These are phyloP conservation scores for Piezodorus guildinii DNA, from an alignment of 1,140 invertebrate species.

Conservation along the genomic window DNA sequence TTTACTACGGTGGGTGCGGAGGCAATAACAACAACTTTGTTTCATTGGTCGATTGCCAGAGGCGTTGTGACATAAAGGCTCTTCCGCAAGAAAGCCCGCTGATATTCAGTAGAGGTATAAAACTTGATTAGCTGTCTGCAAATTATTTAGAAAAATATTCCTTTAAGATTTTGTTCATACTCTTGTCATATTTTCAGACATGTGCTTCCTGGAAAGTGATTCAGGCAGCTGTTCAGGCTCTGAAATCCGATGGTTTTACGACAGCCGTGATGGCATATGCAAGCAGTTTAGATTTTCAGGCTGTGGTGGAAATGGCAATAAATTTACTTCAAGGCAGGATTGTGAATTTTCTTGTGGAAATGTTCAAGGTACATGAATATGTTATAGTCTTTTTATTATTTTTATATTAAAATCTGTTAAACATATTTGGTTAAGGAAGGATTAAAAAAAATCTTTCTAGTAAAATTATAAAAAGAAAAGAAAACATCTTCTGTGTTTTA, in stretches of 20 bases:
- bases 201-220: slow-evolving; percentile 55
- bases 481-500: no score
- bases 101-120: no score
- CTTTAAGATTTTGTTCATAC: no score
- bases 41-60: slow-evolving; percentile 50
- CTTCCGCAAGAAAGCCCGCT: slow-evolving; percentile 28
- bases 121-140: no score
- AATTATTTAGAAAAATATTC: no score
- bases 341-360: slow-evolving; percentile 65
- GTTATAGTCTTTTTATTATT: background rate
- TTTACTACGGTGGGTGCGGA: slow-evolving; percentile 70
- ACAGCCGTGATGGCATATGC: slow-evolving; percentile 61
- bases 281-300: slow-evolving; percentile 71
- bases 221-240: slow-evolving; percentile 53
- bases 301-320: slow-evolving; percentile 77
- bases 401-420: no score
- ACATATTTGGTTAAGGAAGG: no score
- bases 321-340: slow-evolving; percentile 61
- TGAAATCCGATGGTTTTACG: slow-evolving; percentile 61
- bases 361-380: slow-evolving; percentile 45
- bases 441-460: no score
- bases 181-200: slow-evolving; percentile 39
- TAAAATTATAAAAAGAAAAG: no score
- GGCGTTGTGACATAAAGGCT: slow-evolving; percentile 42
- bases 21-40: slow-evolving; percentile 72